These are phyloP conservation scores for Branchipolynoe longqiensis DNA, from an alignment of 2,888 invertebrate genomes.

Conservation along the genomic window DNA sequence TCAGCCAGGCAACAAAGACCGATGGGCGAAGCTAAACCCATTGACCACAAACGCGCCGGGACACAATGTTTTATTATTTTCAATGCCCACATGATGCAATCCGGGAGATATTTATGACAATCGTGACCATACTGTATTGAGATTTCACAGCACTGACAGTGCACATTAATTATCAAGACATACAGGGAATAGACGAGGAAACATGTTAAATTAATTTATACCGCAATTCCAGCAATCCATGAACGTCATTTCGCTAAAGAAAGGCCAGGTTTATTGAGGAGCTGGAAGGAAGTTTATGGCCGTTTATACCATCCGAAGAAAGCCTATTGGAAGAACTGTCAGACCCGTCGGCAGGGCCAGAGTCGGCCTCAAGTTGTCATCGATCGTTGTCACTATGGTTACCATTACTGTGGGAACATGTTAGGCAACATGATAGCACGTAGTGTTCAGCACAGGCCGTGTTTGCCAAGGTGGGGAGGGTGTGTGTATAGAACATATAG, in stretches of 20 bases:
- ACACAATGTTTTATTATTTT: too few relatives aligned
- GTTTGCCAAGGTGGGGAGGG: too few relatives aligned
- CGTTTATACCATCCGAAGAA: conserved; percentile 20
- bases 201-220: not conserved
- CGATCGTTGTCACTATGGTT: conserved; percentile 45
- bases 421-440: conserved; percentile 48
- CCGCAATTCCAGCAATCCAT: not conserved
- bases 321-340: conserved; percentile 45
- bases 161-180: too few relatives aligned
- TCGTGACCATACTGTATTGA: too few relatives aligned
- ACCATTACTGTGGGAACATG: conserved; percentile 49
- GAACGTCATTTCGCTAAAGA: conserved; percentile 21
- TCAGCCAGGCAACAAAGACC: conserved; percentile 26
- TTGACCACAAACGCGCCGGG: not conserved
- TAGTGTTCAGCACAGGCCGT: too few relatives aligned
- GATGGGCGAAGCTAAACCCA: conserved; percentile 10
- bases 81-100: too few relatives aligned
- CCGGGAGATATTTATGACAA: too few relatives aligned
- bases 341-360: conserved; percentile 15
- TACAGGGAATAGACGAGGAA: too few relatives aligned
- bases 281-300: conserved; percentile 11
- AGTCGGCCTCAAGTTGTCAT: conserved; percentile 23
- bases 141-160: too few relatives aligned
- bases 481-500: too few relatives aligned
- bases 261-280: conserved; percentile 22